phyloP scores from a whole-genome alignment of 2,888 invertebrate species.

The Orgyia antiqua region DNA sequence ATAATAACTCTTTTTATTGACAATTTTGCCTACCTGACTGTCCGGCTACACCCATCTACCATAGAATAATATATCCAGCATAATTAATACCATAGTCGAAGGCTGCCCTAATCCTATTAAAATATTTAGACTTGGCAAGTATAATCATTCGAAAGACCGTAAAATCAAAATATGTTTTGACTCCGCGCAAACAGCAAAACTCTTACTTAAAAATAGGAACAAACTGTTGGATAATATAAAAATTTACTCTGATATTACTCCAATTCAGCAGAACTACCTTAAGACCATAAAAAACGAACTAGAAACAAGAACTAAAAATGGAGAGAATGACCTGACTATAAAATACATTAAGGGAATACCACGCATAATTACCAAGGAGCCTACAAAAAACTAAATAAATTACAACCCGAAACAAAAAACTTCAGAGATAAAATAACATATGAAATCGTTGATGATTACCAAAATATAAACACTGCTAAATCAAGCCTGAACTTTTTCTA shows the following conservation, averaged over 20 bases:
- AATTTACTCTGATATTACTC: constrained; percentile 2
- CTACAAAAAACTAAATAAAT: constrained; percentile 4
- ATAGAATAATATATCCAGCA: too few relatives aligned
- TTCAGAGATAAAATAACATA: neutral
- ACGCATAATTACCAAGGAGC: neutral
- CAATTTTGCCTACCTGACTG: too few relatives aligned
- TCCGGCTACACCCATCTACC: too few relatives aligned
- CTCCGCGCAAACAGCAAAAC: neutral
- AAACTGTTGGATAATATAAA: constrained; percentile 4
- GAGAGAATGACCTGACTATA: constrained; percentile 3
- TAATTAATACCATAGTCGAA: too few relatives aligned
- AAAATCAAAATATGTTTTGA: constrained; percentile 4
- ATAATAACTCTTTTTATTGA: too few relatives aligned
- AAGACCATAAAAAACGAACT: constrained; percentile 4
- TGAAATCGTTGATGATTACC: neutral
- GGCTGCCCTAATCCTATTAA: constrained; percentile 2
- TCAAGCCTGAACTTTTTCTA: neutral
- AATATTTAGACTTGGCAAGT: constrained; percentile 5
- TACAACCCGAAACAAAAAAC: neutral
- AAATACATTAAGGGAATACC: constrained; percentile 5
- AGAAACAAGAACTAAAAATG: constrained; percentile 1
- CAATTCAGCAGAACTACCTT: constrained; percentile 4
- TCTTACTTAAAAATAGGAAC: constrained; percentile 2
- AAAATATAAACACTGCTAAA: neutral
- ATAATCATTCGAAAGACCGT: constrained; percentile 4